Evolutionary conservation across 2,888 invertebrate genomes (phyloP), one percentile per base, ranked within the genome.

Genomic region (Bugula neritina): DNA sequence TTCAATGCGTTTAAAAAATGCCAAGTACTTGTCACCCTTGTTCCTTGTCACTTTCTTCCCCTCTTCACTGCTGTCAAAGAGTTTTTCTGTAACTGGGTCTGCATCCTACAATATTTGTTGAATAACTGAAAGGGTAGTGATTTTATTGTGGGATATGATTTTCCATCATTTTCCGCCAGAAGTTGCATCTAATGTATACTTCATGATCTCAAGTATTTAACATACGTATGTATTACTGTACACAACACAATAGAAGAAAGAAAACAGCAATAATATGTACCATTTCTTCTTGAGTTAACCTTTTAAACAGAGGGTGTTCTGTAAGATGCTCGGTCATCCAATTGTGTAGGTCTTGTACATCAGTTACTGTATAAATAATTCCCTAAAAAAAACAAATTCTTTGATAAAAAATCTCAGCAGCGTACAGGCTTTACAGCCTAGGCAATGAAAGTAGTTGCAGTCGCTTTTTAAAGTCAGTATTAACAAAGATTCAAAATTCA

Each of bases 41-140:
- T 97, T 97, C 78, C 99, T 88, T 0, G 93, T 90, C 0, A 99
- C 98, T 86, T 99, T 99, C 84, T 97, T 91, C 0, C 98, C 99
- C 87, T 99, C 99, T 86, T 99, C 99, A 58, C 97, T 93, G 81
- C 93, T 93, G 80, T 91, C 91, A 82, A 90, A 93, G 5, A 99
- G 86, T 84, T 94, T 92, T 3, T 90, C 90, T n/a, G 95, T 89
- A 72, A 98, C 89, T 0, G 90, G 90, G 87, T 99, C 97, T 2
- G 82, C 82, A 80, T 88, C 87, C 94, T 82, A 76, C 35, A 75
- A 72, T 43, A 17, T n/a, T n/a, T n/a, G n/a, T n/a, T n/a, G n/a
- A n/a, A n/a, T n/a, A n/a, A n/a, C n/a, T n/a, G n/a, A n/a, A n/a
- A n/a, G n/a, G n/a, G n/a, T n/a, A n/a, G n/a, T n/a, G n/a, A n/a